Evolutionary conservation across 2,888 invertebrate genomes (phyloP).

Genomic region (Limnephilus lunatus): DNA sequence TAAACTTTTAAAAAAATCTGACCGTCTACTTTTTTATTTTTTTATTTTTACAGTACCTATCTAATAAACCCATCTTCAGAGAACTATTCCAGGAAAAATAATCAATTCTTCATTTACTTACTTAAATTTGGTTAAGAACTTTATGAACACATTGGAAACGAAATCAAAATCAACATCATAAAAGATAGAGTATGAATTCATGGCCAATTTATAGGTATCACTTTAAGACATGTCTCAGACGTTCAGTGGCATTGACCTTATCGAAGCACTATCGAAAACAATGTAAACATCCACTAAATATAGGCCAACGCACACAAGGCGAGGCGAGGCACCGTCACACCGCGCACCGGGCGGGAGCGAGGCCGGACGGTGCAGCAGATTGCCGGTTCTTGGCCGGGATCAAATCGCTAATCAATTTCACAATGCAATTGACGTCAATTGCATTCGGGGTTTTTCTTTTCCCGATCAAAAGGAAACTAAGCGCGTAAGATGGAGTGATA

Average conservation of each 20-base stretch:
- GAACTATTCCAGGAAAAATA: no score
- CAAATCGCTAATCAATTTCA: conserved; percentile 51
- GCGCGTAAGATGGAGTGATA: background rate
- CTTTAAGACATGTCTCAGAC: conserved; percentile 11
- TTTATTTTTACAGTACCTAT: no score
- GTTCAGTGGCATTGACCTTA: background rate
- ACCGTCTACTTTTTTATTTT: no score
- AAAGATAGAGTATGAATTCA: background rate
- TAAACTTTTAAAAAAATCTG: no score
- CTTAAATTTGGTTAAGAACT: no score
- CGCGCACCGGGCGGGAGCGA: background rate
- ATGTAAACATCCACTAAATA: background rate
- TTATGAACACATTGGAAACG: background rate
- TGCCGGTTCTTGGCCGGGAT: conserved; percentile 51
- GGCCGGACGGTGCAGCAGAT: conserved; percentile 10
- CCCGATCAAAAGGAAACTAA: conserved; percentile 39
- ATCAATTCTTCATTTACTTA: no score
- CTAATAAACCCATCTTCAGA: no score
- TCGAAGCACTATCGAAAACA: background rate
- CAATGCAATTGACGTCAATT: conserved; percentile 60
- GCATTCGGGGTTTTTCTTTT: conserved; percentile 49
- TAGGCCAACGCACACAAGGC: conserved; percentile 29
- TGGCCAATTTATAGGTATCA: background rate
- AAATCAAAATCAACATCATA: background rate
- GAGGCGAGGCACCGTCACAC: background rate